Base-by-base conservation (phyloP, 2,113 vertebrate genomes). In the Kryptolebias marmoratus region DNA sequence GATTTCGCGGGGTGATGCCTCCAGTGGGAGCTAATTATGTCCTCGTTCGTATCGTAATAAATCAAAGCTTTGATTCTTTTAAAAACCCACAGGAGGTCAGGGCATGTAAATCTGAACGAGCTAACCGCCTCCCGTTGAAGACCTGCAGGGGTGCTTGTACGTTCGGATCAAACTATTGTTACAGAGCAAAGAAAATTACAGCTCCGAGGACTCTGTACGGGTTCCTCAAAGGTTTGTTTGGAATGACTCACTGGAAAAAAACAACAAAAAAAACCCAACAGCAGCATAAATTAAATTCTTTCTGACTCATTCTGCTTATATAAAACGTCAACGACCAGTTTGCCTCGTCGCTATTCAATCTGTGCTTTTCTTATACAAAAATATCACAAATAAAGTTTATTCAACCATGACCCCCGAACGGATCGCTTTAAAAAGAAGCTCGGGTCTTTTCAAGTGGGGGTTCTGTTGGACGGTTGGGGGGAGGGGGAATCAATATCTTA, bases 171-270 rank as follows among this genome's bases (percentile, higher is more conserved):
- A 82, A 77, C 62, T 65, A 70, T 58, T 65, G 62, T 42, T 22
- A 22, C 22, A 22, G 22, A 12, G 64, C 54, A 32, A 72, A 80
- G 42, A 52, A 45, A 48, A 56, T 59, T 28, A 12, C 0, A 48
- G 44, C 42, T 69, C 47, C 32, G 55, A 39, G 65, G 63, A 36
- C 47, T 56, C 30, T 27, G 5, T 0, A 10, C 36, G 15, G 63
- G 68, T 44, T 53, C 73, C 39, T 86, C 71, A 80, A 73, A 82
- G 64, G 31, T 50, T 58, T 30, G 15, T 27, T 42, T 36, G 53
- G 39, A 28, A 18, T 54, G 48, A 73, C 62, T 45, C 53, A 52
- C 52, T 64, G 30, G 11, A 76, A 22, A 22, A 22, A 22, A 22
- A 22, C 22, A 22, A 22, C 22, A 22, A 22, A 22, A 22, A 22